Base-by-base conservation (phyloP, 2,797 vertebrate genomes). In the Nyctibius grandis region DNA sequence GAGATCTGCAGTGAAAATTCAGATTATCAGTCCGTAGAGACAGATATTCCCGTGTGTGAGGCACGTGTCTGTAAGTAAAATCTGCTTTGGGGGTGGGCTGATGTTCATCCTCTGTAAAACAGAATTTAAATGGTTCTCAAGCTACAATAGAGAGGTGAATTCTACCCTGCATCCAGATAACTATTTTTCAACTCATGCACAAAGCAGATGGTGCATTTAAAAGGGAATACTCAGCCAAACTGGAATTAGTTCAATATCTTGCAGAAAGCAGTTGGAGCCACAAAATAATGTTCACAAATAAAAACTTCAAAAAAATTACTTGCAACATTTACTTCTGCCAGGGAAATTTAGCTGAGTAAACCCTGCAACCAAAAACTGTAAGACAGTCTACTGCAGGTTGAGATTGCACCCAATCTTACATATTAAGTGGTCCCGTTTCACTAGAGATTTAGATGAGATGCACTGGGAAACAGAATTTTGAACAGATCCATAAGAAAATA, bases 271-370 rank as follows among this genome's bases (percentile, higher is more conserved):
- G 48, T 53, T 91, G 42, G 50, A 96, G 53, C 72, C 81, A 81
- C 94, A 92, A 72, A 93, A 87, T 70, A 91, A 85, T 80, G 88
- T 89, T 96, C 78, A 68, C 93, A 92, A 91, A 94, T 95, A 95
- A 96, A 96, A 96, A 65, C 89, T 96, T 96, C 33, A 31, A 22
- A 96, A 93, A 93, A 95, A 88, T 94, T 94, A 92, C 56, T 95
- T 92, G 79, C 72, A 95, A 29, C 72, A 42, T 95, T 92, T 82
- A 70, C 53, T 91, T 89, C 78, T 96, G 72, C 72, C 44, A 75
- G 25, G n/a, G 72, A 95, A 40, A 74, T 92, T 72, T 61, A 88
- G 64, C 72, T 85, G 64, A 94, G 74, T 83, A 91, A 95, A 51
- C 19, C 40, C n/a, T 90, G 59, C 69, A 89, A 80, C 61, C 20